Evolutionary conservation across 2,797 vertebrate species (phyloP).

Genomic region (Falco berigora): DNA sequence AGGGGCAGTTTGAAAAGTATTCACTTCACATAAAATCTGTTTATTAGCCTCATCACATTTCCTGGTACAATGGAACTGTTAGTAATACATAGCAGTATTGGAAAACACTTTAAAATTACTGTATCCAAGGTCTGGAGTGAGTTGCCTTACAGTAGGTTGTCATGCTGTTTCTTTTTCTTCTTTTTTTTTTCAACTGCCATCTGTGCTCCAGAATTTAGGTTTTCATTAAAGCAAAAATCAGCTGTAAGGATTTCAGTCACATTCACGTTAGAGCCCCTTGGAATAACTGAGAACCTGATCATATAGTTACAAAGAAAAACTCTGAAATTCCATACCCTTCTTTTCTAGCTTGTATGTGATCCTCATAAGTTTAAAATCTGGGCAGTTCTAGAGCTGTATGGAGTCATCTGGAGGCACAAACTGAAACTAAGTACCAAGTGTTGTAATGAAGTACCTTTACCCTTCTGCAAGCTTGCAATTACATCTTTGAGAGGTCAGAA

Average conservation of each 20-base stretch:
- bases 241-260: neutral
- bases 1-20: neutral
- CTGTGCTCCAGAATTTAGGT: conserved; percentile 44
- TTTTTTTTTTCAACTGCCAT: conserved; percentile 43
- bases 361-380: neutral
- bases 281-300: neutral
- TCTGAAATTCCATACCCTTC: neutral
- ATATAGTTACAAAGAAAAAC: neutral
- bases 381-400: neutral
- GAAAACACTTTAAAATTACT: conserved; percentile 7
- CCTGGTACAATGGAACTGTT: neutral
- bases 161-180: conserved; percentile 50
- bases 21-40: neutral
- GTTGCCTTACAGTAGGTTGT: conserved; percentile 26
- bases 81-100: neutral
- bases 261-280: neutral
- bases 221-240: conserved; percentile 48
- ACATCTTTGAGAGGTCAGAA: neutral
- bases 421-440: neutral
- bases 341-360: neutral
- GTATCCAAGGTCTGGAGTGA: conserved; percentile 21
- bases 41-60: neutral
- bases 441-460: neutral
- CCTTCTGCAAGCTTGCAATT: neutral
- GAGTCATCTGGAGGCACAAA: neutral